Evolutionary conservation across 2,888 invertebrate species (phyloP).

Genomic region (Nephrotoma appendiculata): DNA sequence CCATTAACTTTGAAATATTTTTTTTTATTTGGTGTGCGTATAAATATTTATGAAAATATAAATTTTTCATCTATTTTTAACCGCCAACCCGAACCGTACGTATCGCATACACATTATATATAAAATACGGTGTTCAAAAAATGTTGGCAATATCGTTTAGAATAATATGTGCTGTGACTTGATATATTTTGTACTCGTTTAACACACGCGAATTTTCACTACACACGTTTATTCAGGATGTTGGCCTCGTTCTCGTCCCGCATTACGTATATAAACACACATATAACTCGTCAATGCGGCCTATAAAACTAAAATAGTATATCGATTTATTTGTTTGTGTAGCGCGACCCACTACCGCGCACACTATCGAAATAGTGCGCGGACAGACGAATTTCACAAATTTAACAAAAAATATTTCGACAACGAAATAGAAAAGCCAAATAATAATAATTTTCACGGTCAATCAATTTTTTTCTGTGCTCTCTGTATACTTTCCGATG

Average conservation of each 20-base stretch:
- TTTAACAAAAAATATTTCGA: not conserved
- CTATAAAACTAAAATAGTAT: not conserved
- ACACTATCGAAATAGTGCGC: not conserved
- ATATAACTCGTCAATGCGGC: not conserved
- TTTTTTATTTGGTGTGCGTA: not conserved
- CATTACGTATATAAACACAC: not conserved
- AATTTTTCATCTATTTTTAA: not conserved
- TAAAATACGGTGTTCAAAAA: not conserved
- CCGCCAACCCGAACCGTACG: not conserved
- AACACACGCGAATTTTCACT: not conserved
- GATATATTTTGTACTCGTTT: not conserved
- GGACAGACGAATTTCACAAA: not conserved
- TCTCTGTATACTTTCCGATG: not conserved
- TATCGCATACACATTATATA: not conserved
- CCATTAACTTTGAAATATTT: not conserved
- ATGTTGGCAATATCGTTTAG: not conserved
- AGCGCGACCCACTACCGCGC: not conserved
- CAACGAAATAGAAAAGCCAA: not conserved
- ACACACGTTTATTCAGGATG: not conserved
- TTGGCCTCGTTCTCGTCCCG: not conserved
- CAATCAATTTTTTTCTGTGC: not conserved
- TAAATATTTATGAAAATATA: not conserved
- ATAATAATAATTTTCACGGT: not conserved
- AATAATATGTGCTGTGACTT: not conserved
- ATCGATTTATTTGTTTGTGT: not conserved